Conservation (phyloP, 2,113 vertebrate genomes). For the Ptychochromis oligacanthus region DNA sequence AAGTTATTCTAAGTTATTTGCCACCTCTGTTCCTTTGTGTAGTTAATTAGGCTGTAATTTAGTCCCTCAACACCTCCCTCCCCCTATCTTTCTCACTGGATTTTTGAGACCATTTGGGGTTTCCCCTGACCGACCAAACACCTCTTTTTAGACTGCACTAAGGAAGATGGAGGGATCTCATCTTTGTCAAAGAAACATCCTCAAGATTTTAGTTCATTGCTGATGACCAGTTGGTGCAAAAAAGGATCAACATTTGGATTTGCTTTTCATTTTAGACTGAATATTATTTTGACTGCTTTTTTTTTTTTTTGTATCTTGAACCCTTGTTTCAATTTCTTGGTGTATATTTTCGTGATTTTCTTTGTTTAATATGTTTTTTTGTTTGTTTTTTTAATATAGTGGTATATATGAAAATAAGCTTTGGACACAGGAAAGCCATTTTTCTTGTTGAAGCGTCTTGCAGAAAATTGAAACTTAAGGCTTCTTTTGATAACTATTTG, state of each 20-base stretch:
- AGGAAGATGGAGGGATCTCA: slow-evolving; percentile 75
- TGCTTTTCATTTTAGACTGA: slow-evolving; percentile 81
- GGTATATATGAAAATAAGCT: slow-evolving; percentile 91
- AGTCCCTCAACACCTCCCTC: neutral
- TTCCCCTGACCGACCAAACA: slow-evolving; percentile 69
- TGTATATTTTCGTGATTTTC: slow-evolving; percentile 92
- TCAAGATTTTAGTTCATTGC: slow-evolving; percentile 63
- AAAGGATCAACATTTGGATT: slow-evolving; percentile 83
- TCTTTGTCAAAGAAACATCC: slow-evolving; percentile 67
- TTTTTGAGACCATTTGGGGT: slow-evolving; percentile 66
- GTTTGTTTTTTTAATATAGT: slow-evolving; percentile 74
- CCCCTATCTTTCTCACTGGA: slow-evolving; percentile 51
- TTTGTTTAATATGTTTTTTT: slow-evolving; percentile 55
- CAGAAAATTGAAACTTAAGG: slow-evolving; percentile 83
- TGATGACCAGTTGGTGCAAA: slow-evolving; percentile 83
- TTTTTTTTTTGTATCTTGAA: slow-evolving; percentile 78
- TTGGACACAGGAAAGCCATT: slow-evolving; percentile 84
- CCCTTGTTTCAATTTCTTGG: slow-evolving; percentile 86
- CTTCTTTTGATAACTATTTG: slow-evolving; percentile 88
- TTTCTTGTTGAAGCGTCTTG: slow-evolving; percentile 81
- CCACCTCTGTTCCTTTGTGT: slow-evolving; percentile 72
- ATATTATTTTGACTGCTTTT: slow-evolving; percentile 88
- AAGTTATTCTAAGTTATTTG: slow-evolving; percentile 82
- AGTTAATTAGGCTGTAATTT: slow-evolving; percentile 59
- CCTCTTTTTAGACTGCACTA: slow-evolving; percentile 77